These are phyloP conservation scores for Hippocampus abdominalis DNA, from an alignment of 2,113 vertebrate genomes.

Conservation along the genomic window DNA sequence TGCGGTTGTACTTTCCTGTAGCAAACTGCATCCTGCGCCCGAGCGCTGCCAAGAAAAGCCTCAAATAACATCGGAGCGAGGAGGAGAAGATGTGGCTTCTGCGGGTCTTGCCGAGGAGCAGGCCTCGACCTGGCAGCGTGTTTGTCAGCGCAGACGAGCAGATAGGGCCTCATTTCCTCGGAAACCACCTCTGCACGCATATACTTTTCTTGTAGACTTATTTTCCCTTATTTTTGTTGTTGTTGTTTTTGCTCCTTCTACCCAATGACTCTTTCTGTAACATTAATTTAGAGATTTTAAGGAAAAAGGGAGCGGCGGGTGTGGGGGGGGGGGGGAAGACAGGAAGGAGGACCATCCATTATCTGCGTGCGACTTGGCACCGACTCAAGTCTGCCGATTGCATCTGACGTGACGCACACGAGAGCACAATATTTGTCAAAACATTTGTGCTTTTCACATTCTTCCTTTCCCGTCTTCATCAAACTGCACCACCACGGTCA, in stretches of 20 bases:
- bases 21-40: constrained; percentile 65
- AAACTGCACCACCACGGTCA: background rate
- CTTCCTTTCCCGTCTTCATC: constrained; percentile 23
- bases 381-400: constrained; percentile 46
- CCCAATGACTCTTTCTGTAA: constrained; percentile 5
- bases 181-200: constrained; percentile 55
- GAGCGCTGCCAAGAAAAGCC: constrained; percentile 61
- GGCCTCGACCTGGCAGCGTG: constrained; percentile 61
- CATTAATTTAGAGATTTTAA: constrained; percentile 14
- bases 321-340: constrained; percentile 3
- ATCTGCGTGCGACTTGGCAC: constrained; percentile 47
- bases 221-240: background rate
- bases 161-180: constrained; percentile 58
- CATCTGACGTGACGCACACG: constrained; percentile 53
- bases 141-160: constrained; percentile 62
- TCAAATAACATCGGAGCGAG: constrained; percentile 58
- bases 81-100: constrained; percentile 58
- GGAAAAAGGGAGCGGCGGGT: constrained; percentile 4
- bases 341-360: constrained; percentile 5
- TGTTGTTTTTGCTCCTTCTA: constrained; percentile 1
- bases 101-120: constrained; percentile 53
- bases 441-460: constrained; percentile 42
- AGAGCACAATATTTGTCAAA: constrained; percentile 50
- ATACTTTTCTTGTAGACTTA: constrained; percentile 1
- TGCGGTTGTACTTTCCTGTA: constrained; percentile 67